Percentiles rank a stretch among this genome's conserved stretches.
phyloP scores from a whole-genome alignment of 2,113 vertebrate genomes.

The Equus przewalskii region DNA sequence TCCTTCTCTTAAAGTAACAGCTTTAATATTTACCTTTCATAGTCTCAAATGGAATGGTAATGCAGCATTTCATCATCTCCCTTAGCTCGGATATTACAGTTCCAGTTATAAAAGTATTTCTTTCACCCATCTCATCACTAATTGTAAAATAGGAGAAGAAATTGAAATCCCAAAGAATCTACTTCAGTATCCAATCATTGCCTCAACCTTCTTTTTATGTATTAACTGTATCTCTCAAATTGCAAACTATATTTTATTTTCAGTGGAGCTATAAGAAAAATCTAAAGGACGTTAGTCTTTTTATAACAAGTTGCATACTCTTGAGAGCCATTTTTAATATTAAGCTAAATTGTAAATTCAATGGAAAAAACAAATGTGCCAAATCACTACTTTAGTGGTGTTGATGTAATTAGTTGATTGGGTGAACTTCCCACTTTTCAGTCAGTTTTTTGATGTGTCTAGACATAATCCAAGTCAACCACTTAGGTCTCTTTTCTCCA shows the following conservation, averaged over 20 bases:
- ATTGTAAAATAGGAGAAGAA: background rate
- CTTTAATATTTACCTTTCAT: background rate
- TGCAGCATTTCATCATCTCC: background rate
- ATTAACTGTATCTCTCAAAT: background rate
- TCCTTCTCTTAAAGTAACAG: background rate
- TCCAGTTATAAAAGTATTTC: background rate
- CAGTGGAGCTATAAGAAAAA: background rate
- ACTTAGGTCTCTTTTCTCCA: background rate
- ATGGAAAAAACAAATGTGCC: background rate
- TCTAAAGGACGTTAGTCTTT: background rate
- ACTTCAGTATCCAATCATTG: background rate
- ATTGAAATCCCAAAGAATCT: background rate
- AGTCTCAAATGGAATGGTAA: background rate
- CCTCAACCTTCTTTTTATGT: background rate
- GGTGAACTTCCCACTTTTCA: background rate
- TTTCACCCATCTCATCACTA: background rate
- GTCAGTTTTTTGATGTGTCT: background rate
- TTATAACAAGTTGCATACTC: background rate
- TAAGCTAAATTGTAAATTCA: background rate
- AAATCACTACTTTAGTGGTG: background rate
- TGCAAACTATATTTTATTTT: slow-evolving; percentile 34
- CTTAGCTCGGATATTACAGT: background rate
- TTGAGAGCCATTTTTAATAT: slow-evolving; percentile 17
- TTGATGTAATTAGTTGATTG: background rate
- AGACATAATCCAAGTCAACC: background rate